Evolutionary conservation across 2,797 vertebrate species (phyloP), one percentile per base, ranked within the genome.

Genomic region (Champsocephalus esox): DNA sequence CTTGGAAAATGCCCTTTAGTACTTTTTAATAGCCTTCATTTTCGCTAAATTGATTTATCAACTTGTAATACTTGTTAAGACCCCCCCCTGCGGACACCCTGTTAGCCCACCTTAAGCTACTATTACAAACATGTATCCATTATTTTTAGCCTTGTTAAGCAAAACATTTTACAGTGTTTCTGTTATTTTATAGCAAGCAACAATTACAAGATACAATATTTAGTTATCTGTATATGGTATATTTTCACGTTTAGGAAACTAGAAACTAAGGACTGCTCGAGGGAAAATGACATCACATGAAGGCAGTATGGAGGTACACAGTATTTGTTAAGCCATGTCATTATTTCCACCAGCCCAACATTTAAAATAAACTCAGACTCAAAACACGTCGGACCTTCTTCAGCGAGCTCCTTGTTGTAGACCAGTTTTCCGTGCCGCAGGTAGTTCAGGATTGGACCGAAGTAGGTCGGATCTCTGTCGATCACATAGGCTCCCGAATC

Each of bases 381-480:
- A 38, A 38, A 38, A 38, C 34, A 38, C 0, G 34, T 38, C 34
- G 34, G 81, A 99, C 98, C 98, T 96, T 99, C 98, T 91, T 98
- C 98, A 32, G 98, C 97, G 90, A 99, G 96, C 88, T 99, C 96
- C 93, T 99, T 99, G 95, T 99, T 97, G 92, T 98, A 94, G 66
- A 99, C 97, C 90, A 99, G 94, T 81, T 99, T 99, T 57, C 98
- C 98, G 32, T 99, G 98, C 50, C 98, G 95, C 58, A 99, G 91
- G 90, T 99, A 99, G 94, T 99, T 98, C 79, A 99, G 94, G 89
- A 99, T 98, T 65, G 98, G 97, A 12, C 97, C 98, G 45, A 99
- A 99, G 92, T 99, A 99, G 74, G 97, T 97, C 48, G 98, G 98
- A 84, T 99, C 98, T 34, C 98, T 95, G 93, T 99, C 98, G 32